phyloP scores from a whole-genome alignment of 2,113 vertebrate species.

The Serilophus lunatus region DNA sequence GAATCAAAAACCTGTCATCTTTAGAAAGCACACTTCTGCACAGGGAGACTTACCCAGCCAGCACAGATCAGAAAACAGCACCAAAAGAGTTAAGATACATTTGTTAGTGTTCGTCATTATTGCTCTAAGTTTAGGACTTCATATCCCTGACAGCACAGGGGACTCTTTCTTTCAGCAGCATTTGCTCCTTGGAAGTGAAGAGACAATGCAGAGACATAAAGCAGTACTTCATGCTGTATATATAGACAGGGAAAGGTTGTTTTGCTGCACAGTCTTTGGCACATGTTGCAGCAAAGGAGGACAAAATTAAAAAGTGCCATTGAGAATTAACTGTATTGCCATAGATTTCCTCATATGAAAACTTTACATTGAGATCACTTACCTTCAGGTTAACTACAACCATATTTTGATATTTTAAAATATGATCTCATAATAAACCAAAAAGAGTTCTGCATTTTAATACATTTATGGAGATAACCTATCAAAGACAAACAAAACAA shows the following conservation, averaged over 20 bases:
- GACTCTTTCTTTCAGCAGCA: background rate
- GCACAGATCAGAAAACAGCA: rapidly evolving
- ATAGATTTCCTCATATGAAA: background rate
- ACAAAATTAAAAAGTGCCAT: background rate
- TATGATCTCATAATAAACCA: background rate
- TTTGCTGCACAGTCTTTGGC: background rate
- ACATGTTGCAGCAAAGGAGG: background rate
- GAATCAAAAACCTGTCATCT: background rate
- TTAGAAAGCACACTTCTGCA: background rate
- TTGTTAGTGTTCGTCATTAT: background rate
- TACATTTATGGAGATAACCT: background rate
- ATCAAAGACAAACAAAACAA: background rate
- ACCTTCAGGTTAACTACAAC: background rate
- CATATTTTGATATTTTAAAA: background rate
- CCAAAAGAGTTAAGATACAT: rapidly evolving
- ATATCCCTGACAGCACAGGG: background rate
- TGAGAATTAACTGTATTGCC: background rate
- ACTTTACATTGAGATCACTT: background rate
- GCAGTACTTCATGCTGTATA: background rate
- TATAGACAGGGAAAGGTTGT: background rate
- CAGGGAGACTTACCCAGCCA: rapidly evolving
- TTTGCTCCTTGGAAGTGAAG: background rate
- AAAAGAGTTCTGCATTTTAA: background rate
- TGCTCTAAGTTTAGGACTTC: background rate
- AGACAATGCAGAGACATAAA: background rate